A percentile compares a stretch with the other conserved stretches of the same genome.
Conservation (phyloP, 2,113 vertebrate species). For the Megaceryle maxima region DNA sequence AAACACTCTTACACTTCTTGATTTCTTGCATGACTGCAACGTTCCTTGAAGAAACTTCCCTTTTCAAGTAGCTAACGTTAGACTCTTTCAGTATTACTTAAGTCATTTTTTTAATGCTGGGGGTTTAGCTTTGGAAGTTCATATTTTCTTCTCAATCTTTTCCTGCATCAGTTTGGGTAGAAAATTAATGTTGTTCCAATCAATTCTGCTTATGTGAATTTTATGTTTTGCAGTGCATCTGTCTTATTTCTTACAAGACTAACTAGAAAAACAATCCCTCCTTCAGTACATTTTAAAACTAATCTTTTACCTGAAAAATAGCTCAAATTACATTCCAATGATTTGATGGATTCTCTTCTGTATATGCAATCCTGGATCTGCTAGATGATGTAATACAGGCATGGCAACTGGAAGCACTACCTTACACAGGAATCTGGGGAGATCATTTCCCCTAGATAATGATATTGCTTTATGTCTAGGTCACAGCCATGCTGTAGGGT, state of each 20-base stretch:
- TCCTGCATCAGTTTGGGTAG: not conserved
- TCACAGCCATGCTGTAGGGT: too few relatives aligned
- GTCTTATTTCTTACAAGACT: not conserved
- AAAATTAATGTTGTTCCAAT: not conserved
- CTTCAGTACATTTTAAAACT: not conserved
- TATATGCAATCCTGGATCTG: not conserved
- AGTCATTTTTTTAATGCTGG: not conserved
- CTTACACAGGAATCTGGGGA: not conserved
- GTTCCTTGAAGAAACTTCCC: not conserved
- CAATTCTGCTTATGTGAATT: not conserved
- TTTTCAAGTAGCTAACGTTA: not conserved
- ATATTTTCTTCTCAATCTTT: not conserved
- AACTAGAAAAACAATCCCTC: not conserved
- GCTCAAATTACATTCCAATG: not conserved
- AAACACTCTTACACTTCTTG: not conserved
- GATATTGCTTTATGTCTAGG: accelerated
- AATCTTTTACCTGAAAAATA: not conserved
- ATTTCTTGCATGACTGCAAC: not conserved
- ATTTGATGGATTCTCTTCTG: not conserved
- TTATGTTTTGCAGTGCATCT: not conserved
- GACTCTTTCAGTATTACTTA: not conserved
- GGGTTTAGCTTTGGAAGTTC: not conserved
- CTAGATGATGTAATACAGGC: not conserved
- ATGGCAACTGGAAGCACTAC: not conserved
- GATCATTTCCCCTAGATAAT: not conserved